These are phyloP conservation scores for Antechinus flavipes DNA, from an alignment of 2,113 vertebrate genomes.

Conservation along the genomic window DNA sequence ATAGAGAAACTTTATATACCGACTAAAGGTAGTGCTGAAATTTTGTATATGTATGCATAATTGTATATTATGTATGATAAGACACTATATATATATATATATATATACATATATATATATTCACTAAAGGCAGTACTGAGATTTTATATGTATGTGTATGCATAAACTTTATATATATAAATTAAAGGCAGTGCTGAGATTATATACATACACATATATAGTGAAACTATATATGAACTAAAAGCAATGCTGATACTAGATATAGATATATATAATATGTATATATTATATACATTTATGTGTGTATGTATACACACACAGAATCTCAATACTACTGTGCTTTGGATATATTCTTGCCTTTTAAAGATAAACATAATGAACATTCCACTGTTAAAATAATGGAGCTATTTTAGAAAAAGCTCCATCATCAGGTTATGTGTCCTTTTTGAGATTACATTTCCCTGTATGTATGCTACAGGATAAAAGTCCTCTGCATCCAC, in stretches of 20 bases:
- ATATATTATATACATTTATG: too few relatives aligned
- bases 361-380: not conserved
- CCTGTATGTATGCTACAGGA: not conserved
- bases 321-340: too few relatives aligned
- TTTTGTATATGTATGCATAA: not conserved
- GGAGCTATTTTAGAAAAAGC: not conserved
- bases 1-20: not conserved
- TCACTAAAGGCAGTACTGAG: too few relatives aligned
- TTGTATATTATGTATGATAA: too few relatives aligned
- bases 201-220: not conserved
- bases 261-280: too few relatives aligned
- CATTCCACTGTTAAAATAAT: not conserved
- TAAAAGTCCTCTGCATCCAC: not conserved
- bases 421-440: not conserved
- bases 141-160: too few relatives aligned
- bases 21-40: not conserved
- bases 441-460: not conserved
- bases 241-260: not conserved
- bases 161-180: not conserved
- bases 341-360: not conserved
- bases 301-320: too few relatives aligned
- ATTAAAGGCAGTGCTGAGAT: not conserved
- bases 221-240: not conserved
- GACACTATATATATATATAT: too few relatives aligned
- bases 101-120: too few relatives aligned